A percentile compares a stretch with the other conserved stretches of the same genome.
Evolutionary conservation across 2,797 vertebrate species (phyloP).

Genomic region (Cichlasoma orientale): DNA sequence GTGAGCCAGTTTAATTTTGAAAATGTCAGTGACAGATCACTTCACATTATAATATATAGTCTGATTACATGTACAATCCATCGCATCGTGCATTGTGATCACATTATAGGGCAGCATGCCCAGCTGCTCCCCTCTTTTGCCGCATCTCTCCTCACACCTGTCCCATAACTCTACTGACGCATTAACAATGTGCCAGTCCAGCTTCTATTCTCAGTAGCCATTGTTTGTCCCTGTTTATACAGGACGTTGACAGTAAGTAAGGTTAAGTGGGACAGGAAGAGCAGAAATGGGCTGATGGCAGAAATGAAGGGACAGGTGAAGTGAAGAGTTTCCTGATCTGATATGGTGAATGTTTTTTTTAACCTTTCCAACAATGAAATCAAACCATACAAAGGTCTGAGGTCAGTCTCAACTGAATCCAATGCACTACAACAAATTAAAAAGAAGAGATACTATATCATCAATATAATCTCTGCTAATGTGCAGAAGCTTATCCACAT

Average conservation of each 20-base stretch:
- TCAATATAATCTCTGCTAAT: background rate
- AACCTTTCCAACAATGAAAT: no score
- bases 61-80: background rate
- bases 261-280: conserved; percentile 38
- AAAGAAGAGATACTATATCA: background rate
- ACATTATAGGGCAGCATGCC: conserved; percentile 40
- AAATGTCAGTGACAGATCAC: background rate
- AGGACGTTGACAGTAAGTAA: conserved; percentile 53
- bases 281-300: background rate
- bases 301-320: background rate
- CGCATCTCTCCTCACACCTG: conserved; percentile 53
- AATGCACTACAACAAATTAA: background rate
- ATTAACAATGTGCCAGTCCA: conserved; percentile 36
- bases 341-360: conserved; percentile 10
- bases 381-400: background rate
- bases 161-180: conserved; percentile 56
- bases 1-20: background rate
- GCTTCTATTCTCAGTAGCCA: conserved; percentile 63
- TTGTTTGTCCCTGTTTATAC: conserved; percentile 55
- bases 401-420: background rate
- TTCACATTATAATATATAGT: conserved; percentile 15
- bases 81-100: conserved; percentile 43
- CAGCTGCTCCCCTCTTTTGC: conserved; percentile 62
- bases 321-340: conserved; percentile 43
- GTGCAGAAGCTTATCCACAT: background rate